These are phyloP conservation scores for Phocides pigmalion DNA, from an alignment of 1,140 invertebrate species.

Conservation along the genomic window DNA sequence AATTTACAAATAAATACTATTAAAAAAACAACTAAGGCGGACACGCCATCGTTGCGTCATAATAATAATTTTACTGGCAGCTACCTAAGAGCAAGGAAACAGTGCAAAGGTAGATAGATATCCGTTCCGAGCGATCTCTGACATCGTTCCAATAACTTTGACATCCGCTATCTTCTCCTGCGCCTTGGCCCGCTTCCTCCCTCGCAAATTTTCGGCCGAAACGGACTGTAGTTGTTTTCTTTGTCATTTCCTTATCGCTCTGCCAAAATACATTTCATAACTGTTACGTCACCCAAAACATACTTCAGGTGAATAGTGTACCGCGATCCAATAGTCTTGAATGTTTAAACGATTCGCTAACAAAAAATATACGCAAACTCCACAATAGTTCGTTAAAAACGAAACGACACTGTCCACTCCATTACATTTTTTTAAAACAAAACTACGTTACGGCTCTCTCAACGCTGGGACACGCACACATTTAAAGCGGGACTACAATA, in stretches of 20 bases:
- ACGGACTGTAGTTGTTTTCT: constrained; percentile 79
- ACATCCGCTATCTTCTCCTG: constrained; percentile 60
- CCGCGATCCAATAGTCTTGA: constrained; percentile 49
- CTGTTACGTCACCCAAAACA: constrained; percentile 74
- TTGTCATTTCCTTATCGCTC: constrained; percentile 81
- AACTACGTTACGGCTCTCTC: constrained; percentile 56
- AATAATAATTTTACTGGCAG: constrained; percentile 55
- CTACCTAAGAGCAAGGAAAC: constrained; percentile 49
- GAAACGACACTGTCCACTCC: constrained; percentile 37
- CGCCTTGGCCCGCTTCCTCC: constrained; percentile 45
- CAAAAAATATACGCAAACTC: constrained; percentile 25
- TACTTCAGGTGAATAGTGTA: constrained; percentile 74
- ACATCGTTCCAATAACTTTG: constrained; percentile 76
- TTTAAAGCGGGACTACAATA: constrained; percentile 59
- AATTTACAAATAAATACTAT: neutral
- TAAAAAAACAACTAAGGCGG: neutral
- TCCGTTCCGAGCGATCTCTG: constrained; percentile 67
- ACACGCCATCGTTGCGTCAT: constrained; percentile 8
- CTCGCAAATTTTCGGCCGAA: constrained; percentile 73
- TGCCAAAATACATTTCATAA: constrained; percentile 82
- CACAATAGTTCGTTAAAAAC: constrained; percentile 24
- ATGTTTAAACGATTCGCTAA: constrained; percentile 33
- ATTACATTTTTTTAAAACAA: constrained; percentile 57
- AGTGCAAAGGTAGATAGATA: constrained; percentile 69
- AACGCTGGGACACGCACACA: constrained; percentile 57